Conservation (phyloP, 1,140 invertebrate genomes). For the Zaprionus inermis region DNA sequence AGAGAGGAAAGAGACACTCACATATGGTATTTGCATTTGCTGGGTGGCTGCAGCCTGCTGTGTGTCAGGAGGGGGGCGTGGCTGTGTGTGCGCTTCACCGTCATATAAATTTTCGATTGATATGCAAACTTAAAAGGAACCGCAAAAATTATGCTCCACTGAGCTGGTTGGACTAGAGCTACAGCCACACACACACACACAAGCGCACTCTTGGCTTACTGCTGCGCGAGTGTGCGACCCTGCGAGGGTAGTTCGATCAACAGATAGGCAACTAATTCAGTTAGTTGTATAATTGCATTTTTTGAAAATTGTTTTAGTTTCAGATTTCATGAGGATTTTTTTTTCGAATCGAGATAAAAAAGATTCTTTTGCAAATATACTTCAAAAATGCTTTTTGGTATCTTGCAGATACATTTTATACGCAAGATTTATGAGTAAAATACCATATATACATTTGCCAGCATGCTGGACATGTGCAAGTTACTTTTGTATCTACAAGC, state of each 20-base stretch:
- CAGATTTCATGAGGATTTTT: background rate
- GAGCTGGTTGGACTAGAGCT: slow-evolving; percentile 56
- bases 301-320: background rate
- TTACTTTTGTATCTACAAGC: no score
- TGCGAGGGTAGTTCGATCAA: slow-evolving; percentile 20
- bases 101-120: slow-evolving; percentile 83
- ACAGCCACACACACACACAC: slow-evolving; percentile 20
- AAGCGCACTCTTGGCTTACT: background rate
- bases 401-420: no score
- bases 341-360: background rate
- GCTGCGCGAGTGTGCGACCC: background rate
- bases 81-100: slow-evolving; percentile 55
- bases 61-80: background rate
- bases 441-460: no score
- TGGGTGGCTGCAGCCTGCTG: slow-evolving; percentile 25
- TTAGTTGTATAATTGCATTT: slow-evolving; percentile 4
- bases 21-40: slow-evolving; percentile 65
- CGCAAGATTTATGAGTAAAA: no score
- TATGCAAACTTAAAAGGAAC: slow-evolving; percentile 84
- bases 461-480: no score
- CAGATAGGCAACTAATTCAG: background rate
- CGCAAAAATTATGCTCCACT: slow-evolving; percentile 83
- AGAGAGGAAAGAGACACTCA: slow-evolving; percentile 18
- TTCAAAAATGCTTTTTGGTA: background rate
- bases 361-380: background rate